These are phyloP conservation scores for Cosmopolites sordidus DNA, from an alignment of 2,888 invertebrate genomes.

Conservation along the genomic window DNA sequence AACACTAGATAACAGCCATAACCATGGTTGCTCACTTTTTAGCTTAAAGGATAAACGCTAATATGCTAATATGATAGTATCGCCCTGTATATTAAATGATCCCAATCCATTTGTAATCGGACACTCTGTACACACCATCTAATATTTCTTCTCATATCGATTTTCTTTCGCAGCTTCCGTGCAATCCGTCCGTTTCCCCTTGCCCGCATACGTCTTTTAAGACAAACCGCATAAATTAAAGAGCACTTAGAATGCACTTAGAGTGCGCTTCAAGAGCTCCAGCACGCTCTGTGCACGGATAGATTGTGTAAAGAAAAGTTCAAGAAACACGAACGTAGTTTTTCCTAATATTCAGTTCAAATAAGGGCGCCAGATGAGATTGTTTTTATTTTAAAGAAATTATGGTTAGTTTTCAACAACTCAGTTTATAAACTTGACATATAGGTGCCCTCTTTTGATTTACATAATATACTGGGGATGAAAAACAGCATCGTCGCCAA, in stretches of 20 bases:
- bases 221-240: conserved; percentile 2
- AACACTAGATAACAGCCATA: no score
- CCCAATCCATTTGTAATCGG: neutral
- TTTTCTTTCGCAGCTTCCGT: neutral
- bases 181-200: neutral
- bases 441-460: no score
- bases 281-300: neutral
- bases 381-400: no score
- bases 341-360: neutral
- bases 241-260: conserved; percentile 1
- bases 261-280: neutral
- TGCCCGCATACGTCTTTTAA: conserved; percentile 2
- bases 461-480: no score
- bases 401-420: no score
- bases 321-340: neutral
- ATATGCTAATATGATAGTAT: no score
- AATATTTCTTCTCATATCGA: neutral
- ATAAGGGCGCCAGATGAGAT: neutral
- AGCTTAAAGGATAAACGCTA: no score
- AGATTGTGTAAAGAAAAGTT: neutral
- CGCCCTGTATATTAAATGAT: neutral
- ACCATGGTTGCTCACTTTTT: no score
- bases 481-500: no score
- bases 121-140: neutral
- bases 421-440: no score